Evolutionary conservation across 2,888 invertebrate species (phyloP).

Genomic region (Erebia ligea): DNA sequence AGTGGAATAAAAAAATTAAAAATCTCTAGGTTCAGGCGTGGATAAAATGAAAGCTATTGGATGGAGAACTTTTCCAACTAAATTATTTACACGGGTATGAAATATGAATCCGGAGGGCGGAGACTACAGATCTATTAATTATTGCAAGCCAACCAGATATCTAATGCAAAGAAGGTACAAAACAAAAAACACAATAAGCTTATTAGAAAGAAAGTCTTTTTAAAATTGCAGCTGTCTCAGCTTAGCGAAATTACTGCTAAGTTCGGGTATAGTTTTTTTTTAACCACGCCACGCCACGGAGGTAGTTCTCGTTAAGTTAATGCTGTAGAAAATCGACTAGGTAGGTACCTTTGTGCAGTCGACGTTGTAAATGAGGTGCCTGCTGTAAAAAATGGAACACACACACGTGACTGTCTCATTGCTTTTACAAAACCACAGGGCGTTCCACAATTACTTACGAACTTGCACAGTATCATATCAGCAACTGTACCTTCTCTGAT

Average conservation of each 20-base stretch:
- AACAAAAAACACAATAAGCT: not conserved
- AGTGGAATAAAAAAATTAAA: too few relatives aligned
- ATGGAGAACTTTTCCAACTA: too few relatives aligned
- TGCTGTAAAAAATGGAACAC: conserved; percentile 1
- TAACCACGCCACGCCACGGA: too few relatives aligned
- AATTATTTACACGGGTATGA: too few relatives aligned
- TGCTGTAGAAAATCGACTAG: conserved; percentile 14
- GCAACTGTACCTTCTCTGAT: too few relatives aligned
- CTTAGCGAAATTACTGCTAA: not conserved
- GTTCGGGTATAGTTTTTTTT: too few relatives aligned
- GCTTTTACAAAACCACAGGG: conserved; percentile 40
- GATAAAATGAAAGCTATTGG: too few relatives aligned
- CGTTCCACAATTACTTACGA: conserved; percentile 18
- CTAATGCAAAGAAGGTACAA: not conserved
- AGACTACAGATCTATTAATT: too few relatives aligned
- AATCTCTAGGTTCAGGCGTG: too few relatives aligned
- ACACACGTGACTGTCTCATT: conserved; percentile 36
- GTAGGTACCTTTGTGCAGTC: conserved; percentile 7
- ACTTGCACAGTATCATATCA: too few relatives aligned
- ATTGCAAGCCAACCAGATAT: too few relatives aligned
- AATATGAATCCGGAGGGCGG: too few relatives aligned
- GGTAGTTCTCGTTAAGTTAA: conserved; percentile 13
- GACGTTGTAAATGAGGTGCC: conserved; percentile 1
- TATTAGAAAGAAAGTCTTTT: not conserved
- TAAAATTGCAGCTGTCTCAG: not conserved